Evolutionary conservation across 2,888 invertebrate genomes (phyloP).

Genomic region (Brachyptera risi): DNA sequence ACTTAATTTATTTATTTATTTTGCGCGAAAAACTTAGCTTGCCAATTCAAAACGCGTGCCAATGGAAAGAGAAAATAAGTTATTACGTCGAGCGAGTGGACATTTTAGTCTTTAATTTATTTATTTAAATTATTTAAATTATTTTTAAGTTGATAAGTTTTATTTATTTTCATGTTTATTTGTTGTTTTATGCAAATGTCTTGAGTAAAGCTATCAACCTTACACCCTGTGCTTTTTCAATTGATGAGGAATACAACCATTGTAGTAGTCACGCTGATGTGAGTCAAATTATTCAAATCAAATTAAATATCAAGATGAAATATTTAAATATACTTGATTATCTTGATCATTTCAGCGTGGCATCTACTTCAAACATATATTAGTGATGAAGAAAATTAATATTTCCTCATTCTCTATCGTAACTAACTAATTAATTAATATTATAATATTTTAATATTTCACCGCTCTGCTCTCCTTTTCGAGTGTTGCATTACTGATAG

Average conservation of each 20-base stretch:
- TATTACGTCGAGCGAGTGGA: conserved; percentile 1
- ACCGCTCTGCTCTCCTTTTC: too few relatives aligned
- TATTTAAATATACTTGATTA: too few relatives aligned
- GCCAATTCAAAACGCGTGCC: neutral
- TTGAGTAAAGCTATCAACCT: neutral
- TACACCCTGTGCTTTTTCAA: too few relatives aligned
- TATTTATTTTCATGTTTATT: too few relatives aligned
- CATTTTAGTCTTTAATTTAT: conserved; percentile 26
- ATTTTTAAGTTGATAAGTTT: too few relatives aligned
- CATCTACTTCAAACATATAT: conserved; percentile 30
- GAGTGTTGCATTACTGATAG: too few relatives aligned
- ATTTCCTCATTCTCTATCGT: neutral
- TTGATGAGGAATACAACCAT: too few relatives aligned
- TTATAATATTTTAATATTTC: neutral
- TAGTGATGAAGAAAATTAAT: too few relatives aligned
- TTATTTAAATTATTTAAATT: conserved; percentile 20
- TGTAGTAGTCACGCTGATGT: too few relatives aligned
- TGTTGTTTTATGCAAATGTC: neutral
- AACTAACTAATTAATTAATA: neutral
- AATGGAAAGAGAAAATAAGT: neutral
- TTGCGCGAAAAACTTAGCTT: neutral
- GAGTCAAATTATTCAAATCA: too few relatives aligned
- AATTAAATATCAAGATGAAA: too few relatives aligned
- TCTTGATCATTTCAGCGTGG: conserved; percentile 27
- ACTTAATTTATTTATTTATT: conserved; percentile 16